phyloP scores from a whole-genome alignment of 2,797 vertebrate genomes.

The Tapirus indicus region DNA sequence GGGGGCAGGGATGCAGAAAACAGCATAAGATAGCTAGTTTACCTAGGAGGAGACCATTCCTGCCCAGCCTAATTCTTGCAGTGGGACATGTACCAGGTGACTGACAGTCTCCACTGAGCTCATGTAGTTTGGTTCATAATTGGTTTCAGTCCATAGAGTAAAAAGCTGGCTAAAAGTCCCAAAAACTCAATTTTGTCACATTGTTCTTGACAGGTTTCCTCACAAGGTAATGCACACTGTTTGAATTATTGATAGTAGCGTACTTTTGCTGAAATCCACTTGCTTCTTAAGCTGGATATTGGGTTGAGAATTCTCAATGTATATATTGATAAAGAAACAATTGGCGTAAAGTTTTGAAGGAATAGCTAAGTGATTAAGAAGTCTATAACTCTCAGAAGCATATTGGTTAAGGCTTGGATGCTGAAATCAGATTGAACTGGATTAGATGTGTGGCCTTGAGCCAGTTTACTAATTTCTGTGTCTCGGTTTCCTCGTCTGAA shows the following conservation, averaged over 20 bases:
- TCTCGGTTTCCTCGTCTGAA: constrained; percentile 9
- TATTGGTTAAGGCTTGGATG: background rate
- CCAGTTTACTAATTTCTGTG: background rate
- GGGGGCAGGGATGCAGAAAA: background rate
- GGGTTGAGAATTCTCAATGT: background rate
- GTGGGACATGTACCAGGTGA: background rate
- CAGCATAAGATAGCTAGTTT: background rate
- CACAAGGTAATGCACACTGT: background rate
- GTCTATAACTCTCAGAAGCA: background rate
- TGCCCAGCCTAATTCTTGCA: background rate
- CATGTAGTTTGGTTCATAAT: background rate
- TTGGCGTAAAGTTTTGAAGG: background rate
- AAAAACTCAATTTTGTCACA: background rate
- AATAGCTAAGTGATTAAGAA: background rate
- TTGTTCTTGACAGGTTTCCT: background rate
- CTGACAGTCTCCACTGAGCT: background rate
- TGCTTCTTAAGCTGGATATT: constrained; percentile 6
- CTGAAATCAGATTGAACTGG: background rate
- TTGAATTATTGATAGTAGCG: background rate
- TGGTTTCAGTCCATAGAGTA: background rate
- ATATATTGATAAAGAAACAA: constrained; percentile 1
- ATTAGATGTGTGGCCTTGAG: background rate
- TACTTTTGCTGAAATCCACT: background rate
- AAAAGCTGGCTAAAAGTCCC: background rate
- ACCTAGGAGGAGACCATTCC: background rate